phyloP scores from a whole-genome alignment of 2,113 vertebrate genomes.

The Leucosticte australis region DNA sequence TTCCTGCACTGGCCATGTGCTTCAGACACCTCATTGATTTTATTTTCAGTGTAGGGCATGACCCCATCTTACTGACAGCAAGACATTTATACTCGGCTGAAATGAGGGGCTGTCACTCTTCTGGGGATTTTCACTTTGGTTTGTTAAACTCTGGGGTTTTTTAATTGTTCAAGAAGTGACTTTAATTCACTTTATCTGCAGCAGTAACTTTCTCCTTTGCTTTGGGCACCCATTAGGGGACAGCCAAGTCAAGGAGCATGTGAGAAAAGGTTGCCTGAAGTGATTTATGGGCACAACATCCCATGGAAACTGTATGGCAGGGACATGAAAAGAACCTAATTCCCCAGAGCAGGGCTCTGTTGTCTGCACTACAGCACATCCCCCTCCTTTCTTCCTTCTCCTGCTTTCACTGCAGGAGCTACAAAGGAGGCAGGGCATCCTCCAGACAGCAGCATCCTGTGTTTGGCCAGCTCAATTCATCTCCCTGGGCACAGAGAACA shows the following conservation, averaged over 20 bases:
- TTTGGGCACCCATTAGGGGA: background rate
- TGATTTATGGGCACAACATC: background rate
- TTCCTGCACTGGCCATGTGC: background rate
- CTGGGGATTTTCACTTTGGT: background rate
- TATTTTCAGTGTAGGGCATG: background rate
- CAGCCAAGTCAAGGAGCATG: background rate
- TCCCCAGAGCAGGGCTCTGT: background rate
- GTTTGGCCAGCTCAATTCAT: background rate
- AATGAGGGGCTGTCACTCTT: background rate
- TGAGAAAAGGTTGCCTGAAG: background rate
- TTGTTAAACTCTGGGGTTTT: background rate
- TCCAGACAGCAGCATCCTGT: background rate
- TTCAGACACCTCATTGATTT: background rate
- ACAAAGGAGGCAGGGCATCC: background rate
- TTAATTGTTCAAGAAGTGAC: background rate
- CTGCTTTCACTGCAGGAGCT: background rate
- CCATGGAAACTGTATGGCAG: background rate
- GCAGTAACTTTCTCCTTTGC: background rate
- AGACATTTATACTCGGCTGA: background rate
- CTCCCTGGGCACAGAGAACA: background rate
- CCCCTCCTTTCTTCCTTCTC: background rate
- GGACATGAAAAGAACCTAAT: background rate
- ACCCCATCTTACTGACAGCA: background rate
- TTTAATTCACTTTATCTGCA: background rate
- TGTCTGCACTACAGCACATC: constrained; percentile 14